These are phyloP conservation scores for Origma solitaria DNA, from an alignment of 2,113 vertebrate species.

Conservation along the genomic window DNA sequence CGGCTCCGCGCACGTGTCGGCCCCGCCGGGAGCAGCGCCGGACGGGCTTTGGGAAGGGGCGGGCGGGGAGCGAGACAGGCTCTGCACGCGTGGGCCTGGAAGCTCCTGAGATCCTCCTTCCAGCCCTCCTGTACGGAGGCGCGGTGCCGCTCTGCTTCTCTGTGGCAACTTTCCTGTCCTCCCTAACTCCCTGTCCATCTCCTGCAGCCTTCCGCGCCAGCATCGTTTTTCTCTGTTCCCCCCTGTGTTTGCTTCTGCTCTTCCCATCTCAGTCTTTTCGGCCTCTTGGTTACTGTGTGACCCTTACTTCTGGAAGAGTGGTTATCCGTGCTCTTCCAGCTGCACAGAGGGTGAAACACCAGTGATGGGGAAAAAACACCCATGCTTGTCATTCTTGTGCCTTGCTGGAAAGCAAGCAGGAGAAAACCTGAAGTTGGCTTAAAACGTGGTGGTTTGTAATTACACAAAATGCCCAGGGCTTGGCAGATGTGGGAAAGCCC, in stretches of 20 bases:
- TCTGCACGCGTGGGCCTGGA: not conserved
- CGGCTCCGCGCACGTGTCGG: not conserved
- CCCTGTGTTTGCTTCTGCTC: not conserved
- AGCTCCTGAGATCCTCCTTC: not conserved
- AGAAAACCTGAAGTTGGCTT: not conserved
- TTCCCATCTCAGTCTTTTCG: not conserved
- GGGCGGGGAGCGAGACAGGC: not conserved
- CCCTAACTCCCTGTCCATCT: rapidly evolving
- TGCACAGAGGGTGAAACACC: rapidly evolving
- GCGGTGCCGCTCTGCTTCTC: too few species aligned
- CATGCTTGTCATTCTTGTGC: rapidly evolving
- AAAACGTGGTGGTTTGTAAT: not conserved
- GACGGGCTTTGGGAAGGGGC: not conserved
- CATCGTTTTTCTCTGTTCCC: not conserved
- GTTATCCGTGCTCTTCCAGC: not conserved
- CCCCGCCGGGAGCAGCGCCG: not conserved
- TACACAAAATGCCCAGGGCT: not conserved
- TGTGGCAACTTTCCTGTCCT: not conserved
- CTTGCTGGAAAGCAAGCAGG: not conserved
- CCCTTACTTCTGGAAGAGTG: rapidly evolving
- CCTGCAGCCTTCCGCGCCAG: not conserved
- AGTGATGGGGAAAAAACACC: not conserved
- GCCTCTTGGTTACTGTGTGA: not conserved
- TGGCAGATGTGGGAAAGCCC: not conserved
- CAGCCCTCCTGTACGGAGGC: not conserved